Base-by-base conservation (phyloP, 1,140 invertebrate genomes). In the Drosophila insularis region DNA sequence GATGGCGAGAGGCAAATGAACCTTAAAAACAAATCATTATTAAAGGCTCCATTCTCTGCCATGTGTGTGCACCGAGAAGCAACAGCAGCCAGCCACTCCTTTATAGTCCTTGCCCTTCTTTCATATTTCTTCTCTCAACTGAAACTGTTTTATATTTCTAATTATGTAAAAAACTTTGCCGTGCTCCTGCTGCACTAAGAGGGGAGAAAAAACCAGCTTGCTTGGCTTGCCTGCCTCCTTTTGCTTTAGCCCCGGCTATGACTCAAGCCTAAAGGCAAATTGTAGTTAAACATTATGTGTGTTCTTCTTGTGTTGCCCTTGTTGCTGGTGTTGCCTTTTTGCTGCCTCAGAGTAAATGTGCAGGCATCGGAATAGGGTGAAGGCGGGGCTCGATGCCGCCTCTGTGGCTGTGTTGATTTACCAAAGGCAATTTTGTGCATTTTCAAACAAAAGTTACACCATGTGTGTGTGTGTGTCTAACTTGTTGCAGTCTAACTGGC, bases 11-110 rank as follows among this genome's bases (percentile, higher is more conserved):
- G 76, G 84, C 84, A 87, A 82, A 80, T 87, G 84, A 87, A 82
- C 75, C 76, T 64, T 84, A 72, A 80, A 77, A 84, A 78, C 80
- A 87, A 87, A 89, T 87, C 84, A 80, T 80, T 89, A 89, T 87
- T 87, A 87, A 87, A 71, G 79, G 32, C 76, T 37, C 35, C 10
- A 4, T 43, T 43, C 40, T 50, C 17, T 37, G 17, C 8, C 32
- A 35, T 19, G 40, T 46, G 6, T 46, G 14, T 46, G 14, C 14
- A 14, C 40, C n/a, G 27, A 27, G 6, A 1, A 6, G 27, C 27
- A 27, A 4, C 23, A 23, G 4, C 27, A 27, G 27, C 27, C 40
- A 7, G 5, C n/a, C 6, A 7, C n/a, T 14, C 14, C 40, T 43
- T n/a, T 43, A 4, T 43, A n/a, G 6, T 53, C 27, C n/a, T n/a